Evolutionary conservation across 35 echinoderm and acorn worm genomes (phyloP).

Genomic region (Apostichopus californicus): DNA sequence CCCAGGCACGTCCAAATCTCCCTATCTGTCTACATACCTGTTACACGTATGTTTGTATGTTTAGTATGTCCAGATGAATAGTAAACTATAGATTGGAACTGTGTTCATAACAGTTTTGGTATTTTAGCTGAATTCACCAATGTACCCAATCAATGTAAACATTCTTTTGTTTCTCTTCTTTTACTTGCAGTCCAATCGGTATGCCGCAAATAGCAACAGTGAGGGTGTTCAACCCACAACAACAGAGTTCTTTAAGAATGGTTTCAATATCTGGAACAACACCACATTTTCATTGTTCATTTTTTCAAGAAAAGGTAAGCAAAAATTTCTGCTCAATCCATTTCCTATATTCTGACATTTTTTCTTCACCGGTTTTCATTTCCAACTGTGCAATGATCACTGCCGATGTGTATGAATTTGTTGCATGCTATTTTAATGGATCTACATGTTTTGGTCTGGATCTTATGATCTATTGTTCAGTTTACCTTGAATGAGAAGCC

Average conservation of each 20-base stretch:
- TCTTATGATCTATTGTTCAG: too few relatives aligned
- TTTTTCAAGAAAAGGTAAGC: slow-evolving; percentile 99
- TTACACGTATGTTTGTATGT: too few relatives aligned
- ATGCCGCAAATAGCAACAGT: slow-evolving; percentile 96
- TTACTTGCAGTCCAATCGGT: slow-evolving; percentile 86
- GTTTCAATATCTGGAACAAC: slow-evolving; percentile 93
- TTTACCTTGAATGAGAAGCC: too few relatives aligned
- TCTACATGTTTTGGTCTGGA: too few relatives aligned
- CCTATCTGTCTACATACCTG: too few relatives aligned
- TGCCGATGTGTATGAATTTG: not conserved
- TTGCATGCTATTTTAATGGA: too few relatives aligned
- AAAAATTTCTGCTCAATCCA: not conserved
- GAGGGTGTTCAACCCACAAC: slow-evolving; percentile 86
- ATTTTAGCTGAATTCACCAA: too few relatives aligned
- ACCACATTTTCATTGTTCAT: slow-evolving; percentile 99
- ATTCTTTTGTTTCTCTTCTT: slow-evolving; percentile 30
- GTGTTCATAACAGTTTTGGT: too few relatives aligned
- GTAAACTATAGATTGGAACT: too few relatives aligned
- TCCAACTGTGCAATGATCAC: not conserved
- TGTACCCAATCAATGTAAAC: not conserved
- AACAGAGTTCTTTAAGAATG: slow-evolving; percentile 84
- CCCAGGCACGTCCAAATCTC: too few relatives aligned
- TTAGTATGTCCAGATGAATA: too few relatives aligned
- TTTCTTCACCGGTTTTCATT: not conserved
- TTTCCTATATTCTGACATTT: not conserved